Evolutionary conservation across 2,888 invertebrate genomes (phyloP), one percentile per base, ranked within the genome.

Genomic region (Drosophila emarginata): DNA sequence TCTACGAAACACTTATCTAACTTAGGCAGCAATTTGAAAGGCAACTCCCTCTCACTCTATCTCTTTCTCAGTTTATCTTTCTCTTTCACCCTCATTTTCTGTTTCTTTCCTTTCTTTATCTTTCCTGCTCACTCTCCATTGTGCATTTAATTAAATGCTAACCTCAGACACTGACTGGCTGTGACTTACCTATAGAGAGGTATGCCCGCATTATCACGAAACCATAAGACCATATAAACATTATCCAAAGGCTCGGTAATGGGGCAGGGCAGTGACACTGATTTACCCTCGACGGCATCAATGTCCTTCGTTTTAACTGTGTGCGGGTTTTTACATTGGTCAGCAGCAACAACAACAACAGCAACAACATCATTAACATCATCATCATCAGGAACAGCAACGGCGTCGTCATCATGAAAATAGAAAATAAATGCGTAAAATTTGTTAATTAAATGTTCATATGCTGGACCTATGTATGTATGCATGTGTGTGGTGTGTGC

Each of bases 161-260:
- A 77, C 79, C 74, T 70, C 63, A 63, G 63, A 63, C 66, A 14
- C 18, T 28, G 62, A 21, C 37, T 23, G 53, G 11, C 14, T n/a
- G 58, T 18, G 23, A 84, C 88, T 87, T 70, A 97, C 97, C 97
- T 97, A 94, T 97, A 97, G 61, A 97, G 93, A 15, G 97, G 97
- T 87, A 96, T 96, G 60, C 96, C 97, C 61, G 96, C 96, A 87
- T 96, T 96, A 89, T 97, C 96, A 87, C 95, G 94, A 93, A 97
- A 97, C 97, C 97, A 97, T 92, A 97, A 95, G 74, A 97, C 97
- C 96, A 97, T 97, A 93, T 96, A 96, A 79, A 97, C 96, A 91
- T 96, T 96, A 92, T 97, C 97, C 91, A 96, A 94, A 39, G 96
- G 95, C 54, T 96, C 95, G 74, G 95, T 95, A 72, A 97, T 95